Evolutionary conservation across 2,113 vertebrate species (phyloP), one percentile per base, ranked within the genome.

Genomic region (Numenius arquata): DNA sequence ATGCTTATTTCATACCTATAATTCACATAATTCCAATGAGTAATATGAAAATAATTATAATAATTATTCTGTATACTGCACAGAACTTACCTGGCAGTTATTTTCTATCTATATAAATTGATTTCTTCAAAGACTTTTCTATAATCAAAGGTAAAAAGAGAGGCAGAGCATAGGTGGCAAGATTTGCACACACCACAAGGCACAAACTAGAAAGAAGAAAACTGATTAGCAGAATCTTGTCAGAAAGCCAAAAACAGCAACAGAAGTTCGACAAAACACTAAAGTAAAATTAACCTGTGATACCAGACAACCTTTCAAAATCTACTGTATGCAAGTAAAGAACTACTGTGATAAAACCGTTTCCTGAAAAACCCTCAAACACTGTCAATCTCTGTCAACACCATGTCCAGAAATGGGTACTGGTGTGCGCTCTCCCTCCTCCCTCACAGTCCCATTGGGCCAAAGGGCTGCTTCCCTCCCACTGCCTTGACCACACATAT

Each of bases 381-480:
- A 41, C 91, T 96, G 94, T 94, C 96, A 96, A 95, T 96, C 92
- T 94, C 90, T 97, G 94, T 96, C 90, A 96, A 96, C 96, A 96
- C 95, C 84, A 89, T 20, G 81, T 91, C 94, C 94, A 95, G 80
- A 91, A 96, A 94, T 43, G 82, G 62, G 52, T 84, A 65, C 61
- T 93, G 67, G 8, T 86, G 82, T 47, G 77, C 80, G 71, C 80
- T 92, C 90, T 91, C 62, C 86, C 81, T 94, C 93, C 91, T 75
- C 55, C 66, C 74, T 90, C 86, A 68, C 71, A 94, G 58, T 29
- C 80, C 87, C 80, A 66, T 8, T 40, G 91, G 90, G 80, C 68
- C 88, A 80, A 92, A 83, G 90, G 66, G 86, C 61, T 56, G 86
- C 81, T 78, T 94, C 70, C 92, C 86, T 96, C 90, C 91, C 90